phyloP scores from a whole-genome alignment of 2,888 invertebrate species.

The Andrena chrysosceles region DNA sequence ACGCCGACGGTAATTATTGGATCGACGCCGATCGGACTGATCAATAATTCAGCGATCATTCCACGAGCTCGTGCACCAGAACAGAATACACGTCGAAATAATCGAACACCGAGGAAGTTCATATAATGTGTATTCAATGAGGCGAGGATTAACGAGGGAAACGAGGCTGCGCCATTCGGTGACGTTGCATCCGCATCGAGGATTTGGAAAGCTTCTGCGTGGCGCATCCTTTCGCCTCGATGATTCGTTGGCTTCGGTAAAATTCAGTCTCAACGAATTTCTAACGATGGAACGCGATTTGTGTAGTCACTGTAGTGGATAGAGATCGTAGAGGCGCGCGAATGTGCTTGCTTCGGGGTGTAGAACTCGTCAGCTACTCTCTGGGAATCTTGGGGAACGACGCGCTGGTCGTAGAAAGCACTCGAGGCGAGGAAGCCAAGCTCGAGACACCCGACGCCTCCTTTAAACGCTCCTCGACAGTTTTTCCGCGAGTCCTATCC shows the following conservation, averaged over 20 bases:
- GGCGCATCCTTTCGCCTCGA: neutral
- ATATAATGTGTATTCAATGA: constrained; percentile 22
- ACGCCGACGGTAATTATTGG: constrained; percentile 26
- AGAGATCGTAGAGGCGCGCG: too few relatives aligned
- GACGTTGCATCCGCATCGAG: neutral
- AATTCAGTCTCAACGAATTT: too few relatives aligned
- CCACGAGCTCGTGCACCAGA: constrained; percentile 21
- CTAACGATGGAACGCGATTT: too few relatives aligned
- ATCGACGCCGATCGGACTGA: constrained; percentile 24
- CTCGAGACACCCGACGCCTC: constrained; percentile 5
- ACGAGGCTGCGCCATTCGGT: neutral
- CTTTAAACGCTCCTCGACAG: constrained; percentile 43
- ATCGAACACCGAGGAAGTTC: constrained; percentile 18
- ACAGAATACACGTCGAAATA: constrained; percentile 17
- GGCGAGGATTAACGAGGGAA: constrained; percentile 22
- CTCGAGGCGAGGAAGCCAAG: constrained; percentile 25
- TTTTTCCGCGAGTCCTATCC: constrained; percentile 38
- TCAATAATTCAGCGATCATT: constrained; percentile 39
- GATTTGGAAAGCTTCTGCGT: neutral
- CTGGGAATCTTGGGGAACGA: constrained; percentile 15
- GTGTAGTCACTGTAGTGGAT: too few relatives aligned
- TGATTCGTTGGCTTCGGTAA: neutral
- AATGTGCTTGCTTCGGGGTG: too few relatives aligned
- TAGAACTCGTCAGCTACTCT: too few relatives aligned
- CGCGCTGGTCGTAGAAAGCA: constrained; percentile 19